Evolutionary conservation across 2,113 vertebrate genomes (phyloP), one percentile per base, ranked within the genome.

Genomic region (Elanus axillaris): DNA sequence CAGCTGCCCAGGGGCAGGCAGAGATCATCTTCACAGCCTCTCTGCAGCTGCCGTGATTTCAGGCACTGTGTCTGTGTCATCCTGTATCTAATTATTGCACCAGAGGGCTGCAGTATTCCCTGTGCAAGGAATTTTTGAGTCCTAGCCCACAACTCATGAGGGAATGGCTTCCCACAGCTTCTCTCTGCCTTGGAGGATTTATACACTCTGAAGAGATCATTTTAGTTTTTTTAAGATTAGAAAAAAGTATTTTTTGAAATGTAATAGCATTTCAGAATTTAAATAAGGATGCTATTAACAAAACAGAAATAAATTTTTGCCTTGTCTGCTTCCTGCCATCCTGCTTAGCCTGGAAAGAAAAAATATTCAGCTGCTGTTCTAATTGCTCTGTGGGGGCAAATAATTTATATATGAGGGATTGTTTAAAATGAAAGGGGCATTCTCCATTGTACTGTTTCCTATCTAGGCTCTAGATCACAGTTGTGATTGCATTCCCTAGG

Each of bases 41-140:
- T 90, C 55, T 80, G 76, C 85, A 96, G 92, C 94, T 96, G 96
- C 90, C 72, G 13, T 55, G 72, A 66, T 88, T 95, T 92, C 92
- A 93, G 55, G 82, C 92, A 56, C 79, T 71, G 64, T 34, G 76
- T 71, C 75, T 92, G 55, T 94, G 92, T 91, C 94, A 84, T 89
- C 47, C 47, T 74, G 50, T 77, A 63, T 86, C 83, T 76, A 92
- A 89, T 94, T 93, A 95, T 90, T 92, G 92, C 63, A 96, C 76
- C 73, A 72, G 76, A 94, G 91, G 69, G 43, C 80, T 94, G 60
- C 56, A 68, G n/a, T 69, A 53, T 82, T 96, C 77, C 52, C 60
- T 48, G 1, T 31, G 79, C 73, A 71, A 86, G 86, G 74, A 92
- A 93, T 92, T 72, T 92, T 72, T 42, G 40, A 93, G 45, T 42